These are phyloP conservation scores for Chrysochloris asiatica DNA, from an alignment of 2,113 vertebrate species.

Conservation along the genomic window DNA sequence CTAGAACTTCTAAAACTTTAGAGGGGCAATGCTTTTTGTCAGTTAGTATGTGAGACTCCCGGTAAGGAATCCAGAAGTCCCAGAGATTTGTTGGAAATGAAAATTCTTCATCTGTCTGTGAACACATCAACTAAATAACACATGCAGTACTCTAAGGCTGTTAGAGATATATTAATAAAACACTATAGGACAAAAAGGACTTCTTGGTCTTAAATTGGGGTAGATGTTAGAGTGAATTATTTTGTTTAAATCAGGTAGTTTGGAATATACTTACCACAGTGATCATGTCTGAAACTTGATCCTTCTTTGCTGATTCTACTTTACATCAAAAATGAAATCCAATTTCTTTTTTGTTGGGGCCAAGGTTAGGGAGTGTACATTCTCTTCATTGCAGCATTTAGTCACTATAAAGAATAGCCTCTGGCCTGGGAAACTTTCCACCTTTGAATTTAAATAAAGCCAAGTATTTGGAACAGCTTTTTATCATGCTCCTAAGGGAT, in stretches of 20 bases:
- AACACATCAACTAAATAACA: neutral
- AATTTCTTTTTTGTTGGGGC: neutral
- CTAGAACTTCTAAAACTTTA: neutral
- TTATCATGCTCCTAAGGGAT: neutral
- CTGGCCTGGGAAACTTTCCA: neutral
- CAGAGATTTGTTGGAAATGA: neutral
- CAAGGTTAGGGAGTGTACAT: neutral
- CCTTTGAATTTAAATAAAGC: neutral
- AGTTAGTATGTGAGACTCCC: neutral
- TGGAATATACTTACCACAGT: neutral
- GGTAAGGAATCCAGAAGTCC: neutral
- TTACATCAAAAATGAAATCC: neutral
- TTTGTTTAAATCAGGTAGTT: neutral
- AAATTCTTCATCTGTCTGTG: neutral
- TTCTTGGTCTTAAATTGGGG: neutral
- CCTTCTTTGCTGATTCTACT: neutral
- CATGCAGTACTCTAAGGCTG: neutral
- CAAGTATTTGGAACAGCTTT: neutral
- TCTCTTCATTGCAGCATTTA: neutral
- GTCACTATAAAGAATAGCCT: neutral
- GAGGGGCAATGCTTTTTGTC: neutral
- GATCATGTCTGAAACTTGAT: neutral
- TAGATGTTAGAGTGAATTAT: neutral
- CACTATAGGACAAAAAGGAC: neutral
- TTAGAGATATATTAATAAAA: neutral